Percentiles rank a stretch among this genome's conserved stretches.
These are phyloP conservation scores for Drosophila ironensis DNA, from an alignment of 1,140 invertebrate species.

Conservation along the genomic window DNA sequence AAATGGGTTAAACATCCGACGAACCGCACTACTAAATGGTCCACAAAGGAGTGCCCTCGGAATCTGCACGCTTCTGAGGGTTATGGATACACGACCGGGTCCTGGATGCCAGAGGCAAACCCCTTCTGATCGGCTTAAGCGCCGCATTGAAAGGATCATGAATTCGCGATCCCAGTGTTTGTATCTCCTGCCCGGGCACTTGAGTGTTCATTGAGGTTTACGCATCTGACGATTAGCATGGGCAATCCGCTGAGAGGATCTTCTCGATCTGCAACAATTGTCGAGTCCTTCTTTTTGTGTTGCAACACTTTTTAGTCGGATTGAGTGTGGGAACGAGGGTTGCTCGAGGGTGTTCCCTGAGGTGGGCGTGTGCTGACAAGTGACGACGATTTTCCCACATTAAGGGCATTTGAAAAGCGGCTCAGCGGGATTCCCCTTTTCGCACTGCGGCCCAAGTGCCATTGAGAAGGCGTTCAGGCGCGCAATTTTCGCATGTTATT, in stretches of 20 bases:
- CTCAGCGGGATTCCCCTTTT: constrained; percentile 37
- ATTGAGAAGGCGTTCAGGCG: constrained; percentile 71
- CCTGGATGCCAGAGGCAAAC: constrained; percentile 26
- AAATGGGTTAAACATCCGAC: constrained; percentile 72
- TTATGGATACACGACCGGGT: constrained; percentile 7
- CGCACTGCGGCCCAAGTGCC: constrained; percentile 48
- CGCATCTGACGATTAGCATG: constrained; percentile 68
- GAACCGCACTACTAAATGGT: constrained; percentile 75
- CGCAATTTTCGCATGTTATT: constrained; percentile 74
- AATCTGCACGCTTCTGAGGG: constrained; percentile 51
- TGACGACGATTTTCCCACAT: constrained; percentile 69
- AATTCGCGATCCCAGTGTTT: constrained; percentile 25
- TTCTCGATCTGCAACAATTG: constrained; percentile 55
- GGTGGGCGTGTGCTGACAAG: constrained; percentile 71
- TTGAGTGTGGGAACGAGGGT: constrained; percentile 29
- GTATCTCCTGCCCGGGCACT: constrained; percentile 25
- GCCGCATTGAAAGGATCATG: constrained; percentile 79
- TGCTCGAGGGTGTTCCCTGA: constrained; percentile 27
- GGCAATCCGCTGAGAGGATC: constrained; percentile 67
- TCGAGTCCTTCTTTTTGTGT: constrained; percentile 31
- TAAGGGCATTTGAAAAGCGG: constrained; percentile 43
- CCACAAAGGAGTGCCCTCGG: constrained; percentile 41
- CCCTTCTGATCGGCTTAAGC: constrained; percentile 76
- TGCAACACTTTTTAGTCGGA: constrained; percentile 35
- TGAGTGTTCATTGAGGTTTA: constrained; percentile 72